Conservation (phyloP, 2,888 invertebrate species). For the Caenorhabditis parvicauda region DNA sequence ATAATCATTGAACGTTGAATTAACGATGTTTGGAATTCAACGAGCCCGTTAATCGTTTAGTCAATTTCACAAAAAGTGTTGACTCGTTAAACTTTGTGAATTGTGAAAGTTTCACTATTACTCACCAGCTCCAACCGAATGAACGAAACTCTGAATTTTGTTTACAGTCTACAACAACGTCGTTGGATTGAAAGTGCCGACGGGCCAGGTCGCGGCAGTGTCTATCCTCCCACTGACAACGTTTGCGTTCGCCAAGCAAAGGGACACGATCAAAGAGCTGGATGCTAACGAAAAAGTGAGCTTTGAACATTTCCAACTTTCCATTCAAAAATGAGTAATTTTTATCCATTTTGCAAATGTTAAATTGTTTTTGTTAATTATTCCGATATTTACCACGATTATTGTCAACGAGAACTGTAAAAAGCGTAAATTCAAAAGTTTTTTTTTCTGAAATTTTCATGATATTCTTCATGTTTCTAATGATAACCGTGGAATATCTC, state of each 20-base stretch:
- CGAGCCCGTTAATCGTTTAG: too few species aligned
- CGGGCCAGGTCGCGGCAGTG: slow-evolving; percentile 18
- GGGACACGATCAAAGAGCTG: slow-evolving; percentile 12
- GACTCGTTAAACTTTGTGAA: too few species aligned
- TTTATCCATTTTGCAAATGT: slow-evolving; percentile 19
- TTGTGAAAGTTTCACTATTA: too few species aligned
- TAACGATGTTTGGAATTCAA: too few species aligned
- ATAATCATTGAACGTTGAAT: too few species aligned
- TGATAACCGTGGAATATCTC: too few species aligned
- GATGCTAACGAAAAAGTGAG: slow-evolving; percentile 9
- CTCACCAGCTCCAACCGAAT: too few species aligned
- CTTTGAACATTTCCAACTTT: not conserved
- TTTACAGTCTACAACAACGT: slow-evolving; percentile 24
- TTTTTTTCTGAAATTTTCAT: too few species aligned
- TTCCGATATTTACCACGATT: slow-evolving; percentile 13
- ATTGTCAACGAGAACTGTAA: not conserved
- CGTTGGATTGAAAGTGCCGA: slow-evolving; percentile 16
- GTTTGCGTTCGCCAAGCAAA: slow-evolving; percentile 26
- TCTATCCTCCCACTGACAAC: slow-evolving; percentile 20
- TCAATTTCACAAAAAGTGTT: too few species aligned
- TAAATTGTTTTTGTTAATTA: slow-evolving; percentile 17
- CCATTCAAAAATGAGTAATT: slow-evolving; percentile 13
- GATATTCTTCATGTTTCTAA: not conserved
- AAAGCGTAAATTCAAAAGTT: too few species aligned
- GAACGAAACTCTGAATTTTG: too few species aligned